A percentile compares a stretch with the other conserved stretches of the same genome.
These are phyloP conservation scores for Montipora capitata DNA, from an alignment of 92 coral and sea anemone genomes.

Conservation along the genomic window DNA sequence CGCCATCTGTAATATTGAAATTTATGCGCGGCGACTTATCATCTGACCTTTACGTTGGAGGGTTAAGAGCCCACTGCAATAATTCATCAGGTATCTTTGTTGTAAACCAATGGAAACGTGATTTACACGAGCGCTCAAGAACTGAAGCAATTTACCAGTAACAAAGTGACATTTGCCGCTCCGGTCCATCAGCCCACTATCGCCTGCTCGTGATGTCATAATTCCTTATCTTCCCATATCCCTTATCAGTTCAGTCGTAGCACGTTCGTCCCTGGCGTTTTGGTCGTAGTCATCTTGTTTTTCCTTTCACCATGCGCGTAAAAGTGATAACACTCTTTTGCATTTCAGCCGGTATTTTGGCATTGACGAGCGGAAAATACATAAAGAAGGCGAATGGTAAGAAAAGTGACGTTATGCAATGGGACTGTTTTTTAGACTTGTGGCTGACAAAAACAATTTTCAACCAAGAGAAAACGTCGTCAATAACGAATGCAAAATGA, in stretches of 20 bases:
- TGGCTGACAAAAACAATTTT: neutral
- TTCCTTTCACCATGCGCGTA: constrained; percentile 19
- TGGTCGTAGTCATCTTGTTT: neutral
- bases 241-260: neutral
- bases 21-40: neutral
- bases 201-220: constrained; percentile 55
- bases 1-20: neutral
- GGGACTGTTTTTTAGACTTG: neutral
- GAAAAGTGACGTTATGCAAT: neutral
- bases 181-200: constrained; percentile 1
- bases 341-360: neutral
- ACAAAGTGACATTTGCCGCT: constrained; percentile 20
- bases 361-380: constrained; percentile 29
- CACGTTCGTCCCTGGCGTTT: neutral
- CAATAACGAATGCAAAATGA: neutral
- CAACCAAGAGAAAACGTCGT: constrained; percentile 2
- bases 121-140: constrained; percentile 1
- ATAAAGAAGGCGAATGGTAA: constrained; percentile 27
- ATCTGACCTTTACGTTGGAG: neutral
- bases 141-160: constrained; percentile 42
- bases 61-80: constrained; percentile 19
- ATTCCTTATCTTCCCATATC: constrained; percentile 19
- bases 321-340: constrained; percentile 5
- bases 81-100: constrained; percentile 38
- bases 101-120: constrained; percentile 27